A percentile compares a stretch with the other conserved stretches of the same genome.
Evolutionary conservation across 1,140 invertebrate genomes (phyloP).

Genomic region (Aphidius ervi): DNA sequence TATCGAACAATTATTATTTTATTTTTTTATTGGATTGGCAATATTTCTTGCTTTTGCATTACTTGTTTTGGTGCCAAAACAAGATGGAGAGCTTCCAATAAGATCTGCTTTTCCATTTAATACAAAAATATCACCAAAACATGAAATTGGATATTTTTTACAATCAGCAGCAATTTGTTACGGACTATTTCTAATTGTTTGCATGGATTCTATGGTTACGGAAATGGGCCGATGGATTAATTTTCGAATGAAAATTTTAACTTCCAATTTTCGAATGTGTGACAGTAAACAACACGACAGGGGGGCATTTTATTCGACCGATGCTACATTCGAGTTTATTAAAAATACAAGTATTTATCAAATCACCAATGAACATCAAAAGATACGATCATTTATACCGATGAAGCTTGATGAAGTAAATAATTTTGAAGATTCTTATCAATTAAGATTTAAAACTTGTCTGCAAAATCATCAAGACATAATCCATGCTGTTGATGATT

Average conservation of each 20-base stretch:
- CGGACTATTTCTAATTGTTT: conserved; percentile 17
- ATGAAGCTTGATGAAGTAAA: conserved; percentile 13
- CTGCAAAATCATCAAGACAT: conserved; percentile 32
- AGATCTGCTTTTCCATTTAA: conserved; percentile 21
- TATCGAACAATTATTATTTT: conserved; percentile 21
- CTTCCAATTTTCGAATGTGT: conserved; percentile 23
- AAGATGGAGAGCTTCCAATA: conserved; percentile 23
- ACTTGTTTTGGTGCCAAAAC: conserved; percentile 22
- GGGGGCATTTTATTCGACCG: neutral
- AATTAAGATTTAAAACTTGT: conserved; percentile 22
- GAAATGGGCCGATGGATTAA: conserved; percentile 22
- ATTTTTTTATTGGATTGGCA: conserved; percentile 24
- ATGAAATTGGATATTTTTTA: conserved; percentile 19
- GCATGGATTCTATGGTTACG: conserved; percentile 19
- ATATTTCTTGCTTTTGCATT: conserved; percentile 16
- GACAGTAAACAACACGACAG: neutral
- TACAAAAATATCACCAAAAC: conserved; percentile 16
- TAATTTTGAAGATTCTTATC: conserved; percentile 14
- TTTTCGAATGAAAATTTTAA: conserved; percentile 16
- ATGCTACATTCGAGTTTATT: no score
- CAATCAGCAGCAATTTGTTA: conserved; percentile 19
- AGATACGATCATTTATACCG: conserved; percentile 14
- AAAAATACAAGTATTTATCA: neutral
- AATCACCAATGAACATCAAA: neutral
- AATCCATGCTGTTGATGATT: conserved; percentile 26